Conservation (phyloP, 2,888 invertebrate species). For the Drosophila siamana region DNA sequence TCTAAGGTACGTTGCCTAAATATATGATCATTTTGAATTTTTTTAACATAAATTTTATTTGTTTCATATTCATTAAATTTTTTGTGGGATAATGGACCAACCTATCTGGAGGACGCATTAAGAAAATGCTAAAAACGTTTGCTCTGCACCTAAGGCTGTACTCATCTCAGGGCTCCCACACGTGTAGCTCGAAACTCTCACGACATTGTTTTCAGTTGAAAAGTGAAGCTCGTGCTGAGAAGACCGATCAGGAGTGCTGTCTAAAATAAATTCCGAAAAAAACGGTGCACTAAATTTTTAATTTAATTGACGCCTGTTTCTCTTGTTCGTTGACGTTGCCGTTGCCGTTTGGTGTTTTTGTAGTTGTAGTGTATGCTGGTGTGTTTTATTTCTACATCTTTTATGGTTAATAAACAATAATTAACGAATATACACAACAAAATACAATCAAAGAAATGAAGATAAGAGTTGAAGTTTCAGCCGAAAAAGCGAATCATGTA, state of each 20-base stretch:
- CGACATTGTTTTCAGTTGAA: constrained; percentile 46
- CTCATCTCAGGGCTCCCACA: constrained; percentile 30
- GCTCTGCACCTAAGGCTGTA: not conserved
- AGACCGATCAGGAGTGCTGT: constrained; percentile 28
- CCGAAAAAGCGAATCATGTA: constrained; percentile 12
- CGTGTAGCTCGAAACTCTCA: constrained; percentile 38
- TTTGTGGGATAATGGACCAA: too few species aligned
- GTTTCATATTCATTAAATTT: too few species aligned
- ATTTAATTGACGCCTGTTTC: constrained; percentile 61
- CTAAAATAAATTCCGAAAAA: not conserved
- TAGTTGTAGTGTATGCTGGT: constrained; percentile 23
- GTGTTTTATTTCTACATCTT: constrained; percentile 43
- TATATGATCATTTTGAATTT: not conserved
- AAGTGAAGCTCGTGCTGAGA: constrained; percentile 36
- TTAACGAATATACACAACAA: constrained; percentile 47
- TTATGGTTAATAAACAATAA: constrained; percentile 61
- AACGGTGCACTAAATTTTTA: constrained; percentile 50
- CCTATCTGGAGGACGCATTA: too few species aligned
- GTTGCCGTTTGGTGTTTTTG: constrained; percentile 9
- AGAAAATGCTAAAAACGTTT: not conserved
- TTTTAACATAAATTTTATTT: not conserved
- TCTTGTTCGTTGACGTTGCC: constrained; percentile 24
- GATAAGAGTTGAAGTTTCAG: constrained; percentile 19
- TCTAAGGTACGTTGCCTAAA: not conserved
- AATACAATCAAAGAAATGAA: constrained; percentile 13